Percentiles rank a stretch among this genome's conserved stretches.
Conservation (phyloP, 2,113 vertebrate genomes). For the Pholis gunnellus region DNA sequence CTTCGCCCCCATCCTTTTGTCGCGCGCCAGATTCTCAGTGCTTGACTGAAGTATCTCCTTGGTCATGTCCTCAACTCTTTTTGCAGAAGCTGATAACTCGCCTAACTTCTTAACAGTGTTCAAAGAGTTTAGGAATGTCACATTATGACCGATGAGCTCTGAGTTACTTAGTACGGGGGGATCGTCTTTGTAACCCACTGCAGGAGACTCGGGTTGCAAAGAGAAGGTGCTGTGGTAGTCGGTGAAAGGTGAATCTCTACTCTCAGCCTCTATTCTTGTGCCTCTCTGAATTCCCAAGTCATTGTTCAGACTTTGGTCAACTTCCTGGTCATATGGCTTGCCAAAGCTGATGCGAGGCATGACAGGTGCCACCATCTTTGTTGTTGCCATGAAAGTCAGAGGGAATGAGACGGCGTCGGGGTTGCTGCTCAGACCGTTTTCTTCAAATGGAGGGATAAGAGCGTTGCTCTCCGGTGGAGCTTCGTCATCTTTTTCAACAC, state of each 20-base stretch:
- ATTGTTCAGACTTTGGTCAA: conserved; percentile 57
- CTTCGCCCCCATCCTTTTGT: conserved; percentile 83
- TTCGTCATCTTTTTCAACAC: conserved; percentile 75
- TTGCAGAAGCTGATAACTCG: conserved; percentile 81
- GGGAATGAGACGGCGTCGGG: conserved; percentile 77
- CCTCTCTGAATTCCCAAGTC: conserved; percentile 55
- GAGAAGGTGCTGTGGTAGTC: conserved; percentile 84
- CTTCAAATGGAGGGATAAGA: conserved; percentile 84
- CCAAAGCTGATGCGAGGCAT: conserved; percentile 82
- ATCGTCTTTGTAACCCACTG: conserved; percentile 84
- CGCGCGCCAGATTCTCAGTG: conserved; percentile 74
- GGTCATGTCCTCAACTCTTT: conserved; percentile 82
- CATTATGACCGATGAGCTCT: conserved; percentile 54
- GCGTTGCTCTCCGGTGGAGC: conserved; percentile 79
- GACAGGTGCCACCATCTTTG: conserved; percentile 82
- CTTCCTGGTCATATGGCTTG: conserved; percentile 69
- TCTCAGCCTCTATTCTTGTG: conserved; percentile 56
- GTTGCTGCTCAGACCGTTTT: conserved; percentile 73
- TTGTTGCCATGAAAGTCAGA: conserved; percentile 86
- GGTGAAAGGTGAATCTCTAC: conserved; percentile 80
- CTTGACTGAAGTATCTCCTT: conserved; percentile 81
- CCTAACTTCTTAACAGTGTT: conserved; percentile 86
- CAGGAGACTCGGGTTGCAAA: conserved; percentile 86
- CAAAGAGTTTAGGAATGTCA: conserved; percentile 77
- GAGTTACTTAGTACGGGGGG: conserved; percentile 58